phyloP scores from a whole-genome alignment of 2,888 invertebrate species.

The Ornithoptera alexandrae region DNA sequence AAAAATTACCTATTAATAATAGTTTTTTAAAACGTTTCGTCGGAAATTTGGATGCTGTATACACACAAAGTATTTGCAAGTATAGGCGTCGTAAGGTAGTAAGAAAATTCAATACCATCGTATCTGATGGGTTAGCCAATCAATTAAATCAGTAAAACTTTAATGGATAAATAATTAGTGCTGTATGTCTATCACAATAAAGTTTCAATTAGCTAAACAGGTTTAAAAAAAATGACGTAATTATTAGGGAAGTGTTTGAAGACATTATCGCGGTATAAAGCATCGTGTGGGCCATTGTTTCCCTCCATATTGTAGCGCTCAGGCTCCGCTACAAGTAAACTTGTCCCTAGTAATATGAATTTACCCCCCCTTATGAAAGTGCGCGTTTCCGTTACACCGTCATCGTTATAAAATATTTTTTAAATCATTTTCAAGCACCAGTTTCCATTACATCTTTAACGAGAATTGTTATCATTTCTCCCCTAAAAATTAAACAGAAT shows the following conservation, averaged over 20 bases:
- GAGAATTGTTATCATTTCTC: no score
- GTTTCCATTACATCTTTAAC: no score
- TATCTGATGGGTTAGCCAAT: no score
- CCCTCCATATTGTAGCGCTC: conserved; percentile 24
- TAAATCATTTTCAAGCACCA: no score
- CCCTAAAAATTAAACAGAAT: no score
- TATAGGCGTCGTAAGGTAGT: no score
- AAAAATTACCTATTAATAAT: no score
- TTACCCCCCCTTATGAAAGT: conserved; percentile 50
- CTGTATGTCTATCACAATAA: background rate
- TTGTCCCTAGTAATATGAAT: conserved; percentile 54
- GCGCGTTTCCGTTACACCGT: conserved; percentile 42
- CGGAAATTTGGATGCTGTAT: no score
- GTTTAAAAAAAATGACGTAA: conserved; percentile 23
- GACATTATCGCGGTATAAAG: conserved; percentile 26
- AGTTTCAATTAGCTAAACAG: conserved; percentile 2
- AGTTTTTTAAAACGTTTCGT: no score
- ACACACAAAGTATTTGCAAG: no score
- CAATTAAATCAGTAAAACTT: no score
- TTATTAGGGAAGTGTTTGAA: conserved; percentile 22
- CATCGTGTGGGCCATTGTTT: conserved; percentile 29
- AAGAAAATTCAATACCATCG: no score
- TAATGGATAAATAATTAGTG: background rate
- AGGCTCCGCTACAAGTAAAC: conserved; percentile 31
- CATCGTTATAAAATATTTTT: background rate